Conservation (phyloP, 2,113 vertebrate species). For the Psammodynastes pulverulentus region DNA sequence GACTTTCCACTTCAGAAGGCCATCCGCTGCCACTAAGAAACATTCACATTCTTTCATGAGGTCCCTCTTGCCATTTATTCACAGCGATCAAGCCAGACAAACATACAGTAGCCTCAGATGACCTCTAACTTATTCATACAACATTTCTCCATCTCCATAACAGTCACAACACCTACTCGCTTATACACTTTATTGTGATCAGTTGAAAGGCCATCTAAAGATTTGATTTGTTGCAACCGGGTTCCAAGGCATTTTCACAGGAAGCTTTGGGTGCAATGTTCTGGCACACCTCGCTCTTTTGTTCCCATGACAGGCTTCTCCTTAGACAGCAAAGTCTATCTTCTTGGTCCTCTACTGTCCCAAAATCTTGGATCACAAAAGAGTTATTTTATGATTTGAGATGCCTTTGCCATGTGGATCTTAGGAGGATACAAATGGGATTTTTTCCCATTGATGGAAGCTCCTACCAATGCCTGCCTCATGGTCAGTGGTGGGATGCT, state of each 20-base stretch:
- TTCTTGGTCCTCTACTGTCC: not conserved
- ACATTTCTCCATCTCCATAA: not conserved
- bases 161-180: slow-evolving; percentile 17
- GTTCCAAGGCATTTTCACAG: slow-evolving; percentile 1
- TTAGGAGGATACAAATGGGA: not conserved
- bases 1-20: not conserved
- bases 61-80: not conserved
- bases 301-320: not conserved
- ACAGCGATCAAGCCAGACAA: not conserved
- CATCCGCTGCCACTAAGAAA: not conserved
- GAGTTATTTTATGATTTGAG: not conserved
- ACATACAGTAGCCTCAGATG: not conserved
- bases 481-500: too few relatives aligned
- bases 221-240: slow-evolving; percentile 15
- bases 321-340: not conserved
- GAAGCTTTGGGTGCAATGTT: not conserved
- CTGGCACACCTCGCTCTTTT: not conserved
- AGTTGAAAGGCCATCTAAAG: slow-evolving; percentile 40
- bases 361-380: not conserved
- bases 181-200: not conserved
- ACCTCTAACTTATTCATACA: not conserved
- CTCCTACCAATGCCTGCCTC: not conserved
- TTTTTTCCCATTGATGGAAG: not conserved
- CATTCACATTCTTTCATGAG: not conserved
- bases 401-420: not conserved